A percentile compares a stretch with the other conserved stretches of the same genome.
Conservation (phyloP, 2,888 invertebrate genomes). For the Hypercompe scribonia region DNA sequence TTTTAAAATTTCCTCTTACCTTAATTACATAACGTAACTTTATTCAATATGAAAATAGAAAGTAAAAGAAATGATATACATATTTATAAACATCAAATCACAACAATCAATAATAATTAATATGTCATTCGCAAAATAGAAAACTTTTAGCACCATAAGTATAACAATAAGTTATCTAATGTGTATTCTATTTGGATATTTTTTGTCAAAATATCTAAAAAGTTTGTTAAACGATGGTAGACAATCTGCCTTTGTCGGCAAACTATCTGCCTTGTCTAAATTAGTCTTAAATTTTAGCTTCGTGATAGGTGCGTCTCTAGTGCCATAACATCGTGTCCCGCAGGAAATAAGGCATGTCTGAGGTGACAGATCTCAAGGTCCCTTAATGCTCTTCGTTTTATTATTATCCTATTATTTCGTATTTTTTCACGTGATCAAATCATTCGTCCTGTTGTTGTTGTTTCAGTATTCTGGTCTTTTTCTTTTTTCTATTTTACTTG, state of each 20-base stretch:
- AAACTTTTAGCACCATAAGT: neutral
- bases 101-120: neutral
- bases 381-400: constrained; percentile 62
- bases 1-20: neutral
- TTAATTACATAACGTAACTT: too few species aligned
- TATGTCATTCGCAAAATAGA: neutral
- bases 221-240: neutral
- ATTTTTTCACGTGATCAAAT: constrained; percentile 49
- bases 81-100: neutral
- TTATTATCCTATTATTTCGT: constrained; percentile 70
- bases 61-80: too few species aligned
- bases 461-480: neutral
- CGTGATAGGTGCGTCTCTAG: constrained; percentile 71
- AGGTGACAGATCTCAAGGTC: constrained; percentile 48
- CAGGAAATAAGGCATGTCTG: constrained; percentile 76
- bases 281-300: constrained; percentile 38
- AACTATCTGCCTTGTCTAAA: neutral
- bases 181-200: neutral
- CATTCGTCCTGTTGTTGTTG: constrained; percentile 26
- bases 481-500: neutral
- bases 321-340: constrained; percentile 69
- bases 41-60: too few species aligned
- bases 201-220: neutral
- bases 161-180: neutral
- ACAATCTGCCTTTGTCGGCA: neutral